phyloP scores from a whole-genome alignment of 2,113 vertebrate species.

The Irena cyanogastra region DNA sequence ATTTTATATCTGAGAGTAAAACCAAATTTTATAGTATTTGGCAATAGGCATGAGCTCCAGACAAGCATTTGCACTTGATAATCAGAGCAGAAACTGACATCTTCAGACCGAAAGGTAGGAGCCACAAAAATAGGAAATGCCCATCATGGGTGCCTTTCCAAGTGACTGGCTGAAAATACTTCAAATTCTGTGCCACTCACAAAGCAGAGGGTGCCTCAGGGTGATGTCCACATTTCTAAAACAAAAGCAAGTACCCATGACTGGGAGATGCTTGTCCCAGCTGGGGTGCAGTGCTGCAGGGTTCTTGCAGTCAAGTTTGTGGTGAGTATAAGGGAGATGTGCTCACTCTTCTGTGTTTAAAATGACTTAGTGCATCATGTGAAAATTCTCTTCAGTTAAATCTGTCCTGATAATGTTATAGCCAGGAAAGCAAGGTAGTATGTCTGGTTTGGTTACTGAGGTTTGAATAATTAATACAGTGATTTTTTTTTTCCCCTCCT shows the following conservation, averaged over 20 bases:
- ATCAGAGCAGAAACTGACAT: neutral
- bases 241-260: neutral
- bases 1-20: neutral
- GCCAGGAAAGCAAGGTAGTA: neutral
- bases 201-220: neutral
- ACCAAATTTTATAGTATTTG: neutral
- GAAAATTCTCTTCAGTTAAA: neutral
- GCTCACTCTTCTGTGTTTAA: neutral
- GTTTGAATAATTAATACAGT: neutral
- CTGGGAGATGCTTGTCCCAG: neutral
- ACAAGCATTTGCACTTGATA: neutral
- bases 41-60: neutral
- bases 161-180: neutral
- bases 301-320: neutral
- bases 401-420: neutral
- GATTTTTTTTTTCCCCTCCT: neutral
- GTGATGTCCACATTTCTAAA: neutral
- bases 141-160: neutral
- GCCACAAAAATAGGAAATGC: neutral
- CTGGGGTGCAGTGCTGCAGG: neutral
- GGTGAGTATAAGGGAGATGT: fast-evolving
- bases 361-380: neutral
- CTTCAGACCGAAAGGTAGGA: neutral
- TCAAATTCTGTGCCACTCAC: neutral
- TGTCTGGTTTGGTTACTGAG: neutral